Evolutionary conservation across 2,797 vertebrate genomes (phyloP).

Genomic region (Paramormyrops hopkinsi): DNA sequence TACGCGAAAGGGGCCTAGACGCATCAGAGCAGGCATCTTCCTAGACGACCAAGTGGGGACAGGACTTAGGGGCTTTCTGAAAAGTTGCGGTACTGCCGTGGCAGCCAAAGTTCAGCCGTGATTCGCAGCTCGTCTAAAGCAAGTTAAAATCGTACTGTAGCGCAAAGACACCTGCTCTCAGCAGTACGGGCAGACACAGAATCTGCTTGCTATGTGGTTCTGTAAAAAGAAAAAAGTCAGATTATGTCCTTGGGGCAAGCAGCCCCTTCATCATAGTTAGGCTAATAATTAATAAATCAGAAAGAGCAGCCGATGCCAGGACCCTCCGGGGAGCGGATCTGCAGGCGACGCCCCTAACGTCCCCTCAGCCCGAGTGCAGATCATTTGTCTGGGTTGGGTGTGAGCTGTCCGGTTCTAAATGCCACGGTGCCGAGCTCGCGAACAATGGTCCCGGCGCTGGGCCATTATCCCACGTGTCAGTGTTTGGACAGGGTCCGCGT

Average conservation of each 20-base stretch:
- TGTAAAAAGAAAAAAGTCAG: constrained; percentile 28
- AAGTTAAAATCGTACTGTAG: background rate
- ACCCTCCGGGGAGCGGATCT: constrained; percentile 52
- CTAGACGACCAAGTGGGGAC: constrained; percentile 63
- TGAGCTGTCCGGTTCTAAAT: constrained; percentile 57
- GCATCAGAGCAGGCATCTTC: constrained; percentile 66
- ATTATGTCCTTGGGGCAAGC: constrained; percentile 19
- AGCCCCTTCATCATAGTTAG: constrained; percentile 32
- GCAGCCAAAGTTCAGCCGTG: constrained; percentile 50
- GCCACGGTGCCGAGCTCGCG: constrained; percentile 58
- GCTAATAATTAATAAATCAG: constrained; percentile 58
- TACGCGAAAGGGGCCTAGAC: constrained; percentile 73
- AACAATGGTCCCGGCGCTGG: constrained; percentile 61
- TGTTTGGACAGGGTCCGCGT: constrained; percentile 57
- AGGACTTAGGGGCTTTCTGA: constrained; percentile 39
- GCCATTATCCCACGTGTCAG: constrained; percentile 69
- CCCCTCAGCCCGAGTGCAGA: constrained; percentile 52
- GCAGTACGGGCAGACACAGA: background rate
- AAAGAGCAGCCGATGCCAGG: constrained; percentile 48
- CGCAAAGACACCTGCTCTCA: background rate
- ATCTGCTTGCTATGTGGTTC: background rate
- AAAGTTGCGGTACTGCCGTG: constrained; percentile 53
- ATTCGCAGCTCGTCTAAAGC: background rate
- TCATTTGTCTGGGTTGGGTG: constrained; percentile 59
- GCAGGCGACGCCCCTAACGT: constrained; percentile 52